Evolutionary conservation across 2,797 vertebrate species (phyloP).

Genomic region (Peromyscus melanophrys): DNA sequence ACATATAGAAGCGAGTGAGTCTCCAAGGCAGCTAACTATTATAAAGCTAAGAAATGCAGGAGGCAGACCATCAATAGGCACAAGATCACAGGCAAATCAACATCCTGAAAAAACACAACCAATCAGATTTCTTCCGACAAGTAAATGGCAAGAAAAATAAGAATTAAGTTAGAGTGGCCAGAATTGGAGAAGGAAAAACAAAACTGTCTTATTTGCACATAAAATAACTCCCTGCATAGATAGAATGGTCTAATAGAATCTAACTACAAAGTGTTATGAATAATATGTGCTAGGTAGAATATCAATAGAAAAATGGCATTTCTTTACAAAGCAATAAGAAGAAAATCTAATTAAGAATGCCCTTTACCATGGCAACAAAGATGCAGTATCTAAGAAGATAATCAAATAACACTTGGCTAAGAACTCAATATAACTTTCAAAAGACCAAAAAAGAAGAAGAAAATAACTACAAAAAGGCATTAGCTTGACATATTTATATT

Average conservation of each 20-base stretch:
- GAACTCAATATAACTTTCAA: conserved; percentile 10
- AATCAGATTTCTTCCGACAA: neutral
- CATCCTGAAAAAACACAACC: neutral
- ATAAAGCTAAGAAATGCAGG: neutral
- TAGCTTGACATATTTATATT: neutral
- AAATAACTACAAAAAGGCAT: conserved; percentile 25
- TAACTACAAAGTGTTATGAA: conserved; percentile 28
- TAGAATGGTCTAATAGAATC: conserved; percentile 43
- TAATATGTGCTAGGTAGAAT: conserved; percentile 39
- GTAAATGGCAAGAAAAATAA: neutral
- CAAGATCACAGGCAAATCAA: neutral
- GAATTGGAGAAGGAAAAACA: conserved; percentile 40
- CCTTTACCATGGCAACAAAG: conserved; percentile 59
- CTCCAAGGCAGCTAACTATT: neutral
- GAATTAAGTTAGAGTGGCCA: neutral
- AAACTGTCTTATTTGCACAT: conserved; percentile 30
- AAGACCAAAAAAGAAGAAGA: neutral
- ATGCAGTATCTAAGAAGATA: conserved; percentile 44
- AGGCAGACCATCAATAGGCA: neutral
- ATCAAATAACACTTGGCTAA: conserved; percentile 35
- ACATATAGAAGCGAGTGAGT: neutral
- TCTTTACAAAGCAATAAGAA: conserved; percentile 60
- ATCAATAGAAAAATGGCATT: conserved; percentile 50
- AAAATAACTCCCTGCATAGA: conserved; percentile 47
- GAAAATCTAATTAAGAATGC: conserved; percentile 67